A percentile compares a stretch with the other conserved stretches of the same genome.
Evolutionary conservation across 2,888 invertebrate species (phyloP).

Genomic region (Proisotoma minuta): DNA sequence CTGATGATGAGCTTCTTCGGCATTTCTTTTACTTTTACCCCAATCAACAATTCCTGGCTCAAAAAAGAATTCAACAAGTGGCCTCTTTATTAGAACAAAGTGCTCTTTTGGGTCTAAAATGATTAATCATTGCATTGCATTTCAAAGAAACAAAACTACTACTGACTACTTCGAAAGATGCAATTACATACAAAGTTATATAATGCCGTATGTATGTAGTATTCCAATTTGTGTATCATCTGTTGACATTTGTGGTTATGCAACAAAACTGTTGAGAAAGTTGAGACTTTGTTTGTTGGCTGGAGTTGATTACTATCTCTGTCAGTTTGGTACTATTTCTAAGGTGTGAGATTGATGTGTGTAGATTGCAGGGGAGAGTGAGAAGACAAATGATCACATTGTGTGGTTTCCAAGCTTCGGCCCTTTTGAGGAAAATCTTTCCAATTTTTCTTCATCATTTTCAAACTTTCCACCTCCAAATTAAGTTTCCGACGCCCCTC

Average conservation of each 20-base stretch:
- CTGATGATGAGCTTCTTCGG: neutral
- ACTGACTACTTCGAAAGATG: too few species aligned
- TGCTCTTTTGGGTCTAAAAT: neutral
- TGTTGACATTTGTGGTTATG: neutral
- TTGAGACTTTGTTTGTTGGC: conserved; percentile 2
- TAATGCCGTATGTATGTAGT: too few species aligned
- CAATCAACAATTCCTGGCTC: neutral
- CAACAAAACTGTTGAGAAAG: neutral
- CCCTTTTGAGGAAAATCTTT: conserved; percentile 39
- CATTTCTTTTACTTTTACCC: neutral
- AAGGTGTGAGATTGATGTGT: conserved; percentile 40
- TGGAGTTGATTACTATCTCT: neutral
- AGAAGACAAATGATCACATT: conserved; percentile 47
- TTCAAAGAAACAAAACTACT: neutral
- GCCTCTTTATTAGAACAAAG: neutral
- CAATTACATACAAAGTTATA: too few species aligned
- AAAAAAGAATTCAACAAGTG: neutral
- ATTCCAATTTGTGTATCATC: too few species aligned
- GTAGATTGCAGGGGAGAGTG: conserved; percentile 31
- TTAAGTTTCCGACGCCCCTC: conserved; percentile 42
- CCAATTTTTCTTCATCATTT: conserved; percentile 35
- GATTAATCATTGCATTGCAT: neutral
- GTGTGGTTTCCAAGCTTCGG: conserved; percentile 41
- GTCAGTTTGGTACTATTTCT: neutral
- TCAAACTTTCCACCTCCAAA: conserved; percentile 36